Base-by-base conservation (phyloP, 2,888 invertebrate genomes). In the Drosophila mimica region DNA sequence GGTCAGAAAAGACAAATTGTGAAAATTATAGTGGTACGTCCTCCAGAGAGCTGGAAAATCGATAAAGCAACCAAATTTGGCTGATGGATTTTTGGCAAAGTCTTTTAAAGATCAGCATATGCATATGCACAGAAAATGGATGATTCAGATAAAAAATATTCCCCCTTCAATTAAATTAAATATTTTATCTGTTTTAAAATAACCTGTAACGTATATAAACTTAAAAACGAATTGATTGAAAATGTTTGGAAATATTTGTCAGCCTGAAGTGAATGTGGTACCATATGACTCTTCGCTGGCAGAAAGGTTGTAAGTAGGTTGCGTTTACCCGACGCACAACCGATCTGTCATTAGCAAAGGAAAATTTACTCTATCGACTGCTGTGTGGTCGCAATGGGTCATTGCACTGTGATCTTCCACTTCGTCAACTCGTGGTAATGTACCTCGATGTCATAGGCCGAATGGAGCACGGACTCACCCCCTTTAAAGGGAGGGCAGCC, bases 361-460 rank as follows among this genome's bases (percentile, higher is more conserved):
- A 70, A 46, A 38, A 13, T 49, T 20, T 51, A 75, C 76, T 77
- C 70, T 67, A 63, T 70, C 25, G 53, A 77, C 70, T 75, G 77
- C 75, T 79, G n/a, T 61, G 63, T 53, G 65, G 70, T 60, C 64
- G 43, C 60, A 89, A 90, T 91, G 91, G 92, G 86, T 91, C 91
- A 91, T 92, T 91, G 92, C 92, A 91, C 91, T 91, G 92, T 91
- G 91, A 86, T 90, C 83, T 88, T 85, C 76, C 53, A 48, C 77
- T 61, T 70, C 74, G 53, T 63, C 76, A 70, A 65, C 53, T 70
- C 53, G 88, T 84, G 81, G 89, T 82, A 81, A 73, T 76, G 89
- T 88, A 87, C 87, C 86, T 87, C 74, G 88, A 89, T 81, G 80
- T 90, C 88, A 85, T 86, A 20, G 89, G 88, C 90, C 73, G 75